A percentile compares a stretch with the other conserved stretches of the same genome.
Conservation (phyloP, 2,888 invertebrate species). For the Cerastis rubricosa region DNA sequence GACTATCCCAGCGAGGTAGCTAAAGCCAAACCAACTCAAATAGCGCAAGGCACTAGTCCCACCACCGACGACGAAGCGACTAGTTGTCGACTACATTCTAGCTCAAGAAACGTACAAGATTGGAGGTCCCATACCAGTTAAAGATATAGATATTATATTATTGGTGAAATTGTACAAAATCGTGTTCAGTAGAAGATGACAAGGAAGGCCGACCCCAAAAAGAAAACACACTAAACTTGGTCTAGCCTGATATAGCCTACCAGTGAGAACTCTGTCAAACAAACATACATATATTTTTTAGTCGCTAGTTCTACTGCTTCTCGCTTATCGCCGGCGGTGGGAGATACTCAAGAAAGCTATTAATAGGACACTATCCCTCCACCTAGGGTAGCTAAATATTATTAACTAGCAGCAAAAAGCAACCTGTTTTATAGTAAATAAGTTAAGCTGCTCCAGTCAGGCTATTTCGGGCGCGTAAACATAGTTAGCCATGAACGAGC, state of each 20-base stretch:
- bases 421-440: constrained; percentile 23
- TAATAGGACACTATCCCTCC: neutral
- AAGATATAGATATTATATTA: neutral
- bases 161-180: neutral
- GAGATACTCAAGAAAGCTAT: neutral
- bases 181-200: neutral
- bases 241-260: too few species aligned
- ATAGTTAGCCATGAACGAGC: constrained; percentile 41
- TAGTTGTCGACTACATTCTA: neutral
- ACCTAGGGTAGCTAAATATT: constrained; percentile 1
- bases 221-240: too few species aligned
- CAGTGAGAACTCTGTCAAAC: neutral
- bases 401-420: constrained; percentile 32
- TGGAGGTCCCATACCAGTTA: neutral
- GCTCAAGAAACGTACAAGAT: neutral
- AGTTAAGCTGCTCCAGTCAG: constrained; percentile 35
- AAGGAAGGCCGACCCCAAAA: neutral
- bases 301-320: neutral
- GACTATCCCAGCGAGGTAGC: too few species aligned
- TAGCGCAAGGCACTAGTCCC: neutral
- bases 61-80: neutral
- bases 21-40: neutral
- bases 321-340: neutral
- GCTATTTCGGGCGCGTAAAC: constrained; percentile 26
- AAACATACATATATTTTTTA: neutral